phyloP scores from a whole-genome alignment of 2,888 invertebrate genomes.

The Trypoxylon attenuatum region DNA sequence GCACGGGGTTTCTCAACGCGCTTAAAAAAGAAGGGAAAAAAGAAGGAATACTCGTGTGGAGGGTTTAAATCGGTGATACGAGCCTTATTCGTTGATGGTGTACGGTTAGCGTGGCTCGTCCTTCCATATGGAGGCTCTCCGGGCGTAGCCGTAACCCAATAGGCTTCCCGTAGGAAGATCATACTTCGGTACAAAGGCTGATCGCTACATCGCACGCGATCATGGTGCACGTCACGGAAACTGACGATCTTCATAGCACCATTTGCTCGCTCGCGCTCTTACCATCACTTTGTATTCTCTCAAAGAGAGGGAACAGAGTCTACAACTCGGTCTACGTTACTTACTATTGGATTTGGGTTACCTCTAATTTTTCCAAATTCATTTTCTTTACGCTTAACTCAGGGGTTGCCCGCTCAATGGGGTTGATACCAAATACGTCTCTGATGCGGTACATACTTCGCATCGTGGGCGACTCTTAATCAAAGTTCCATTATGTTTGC shows the following conservation, averaged over 20 bases:
- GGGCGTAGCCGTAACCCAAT: slow-evolving; percentile 66
- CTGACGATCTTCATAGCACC: slow-evolving; percentile 70
- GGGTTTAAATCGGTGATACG: background rate
- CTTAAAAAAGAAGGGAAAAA: background rate
- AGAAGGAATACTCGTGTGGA: slow-evolving; percentile 1
- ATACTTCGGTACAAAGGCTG: slow-evolving; percentile 71
- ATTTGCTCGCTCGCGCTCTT: slow-evolving; percentile 55
- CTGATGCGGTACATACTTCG: no score
- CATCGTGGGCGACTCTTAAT: no score
- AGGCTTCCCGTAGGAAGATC: slow-evolving; percentile 71
- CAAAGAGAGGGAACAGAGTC: slow-evolving; percentile 29
- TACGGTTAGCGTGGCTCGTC: slow-evolving; percentile 14
- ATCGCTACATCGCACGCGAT: slow-evolving; percentile 74
- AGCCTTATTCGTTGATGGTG: slow-evolving; percentile 18
- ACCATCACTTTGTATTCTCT: slow-evolving; percentile 37
- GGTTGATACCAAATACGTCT: no score
- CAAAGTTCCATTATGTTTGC: no score
- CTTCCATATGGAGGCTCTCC: slow-evolving; percentile 39
- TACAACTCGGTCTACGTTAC: slow-evolving; percentile 5
- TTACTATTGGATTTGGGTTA: slow-evolving; percentile 2
- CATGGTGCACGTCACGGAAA: slow-evolving; percentile 69
- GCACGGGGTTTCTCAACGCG: no score
- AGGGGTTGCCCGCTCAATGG: no score
- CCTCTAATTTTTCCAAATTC: background rate
- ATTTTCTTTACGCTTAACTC: no score